Base-by-base conservation (phyloP, 2,797 vertebrate genomes). In the Rhynchotus rufescens region DNA sequence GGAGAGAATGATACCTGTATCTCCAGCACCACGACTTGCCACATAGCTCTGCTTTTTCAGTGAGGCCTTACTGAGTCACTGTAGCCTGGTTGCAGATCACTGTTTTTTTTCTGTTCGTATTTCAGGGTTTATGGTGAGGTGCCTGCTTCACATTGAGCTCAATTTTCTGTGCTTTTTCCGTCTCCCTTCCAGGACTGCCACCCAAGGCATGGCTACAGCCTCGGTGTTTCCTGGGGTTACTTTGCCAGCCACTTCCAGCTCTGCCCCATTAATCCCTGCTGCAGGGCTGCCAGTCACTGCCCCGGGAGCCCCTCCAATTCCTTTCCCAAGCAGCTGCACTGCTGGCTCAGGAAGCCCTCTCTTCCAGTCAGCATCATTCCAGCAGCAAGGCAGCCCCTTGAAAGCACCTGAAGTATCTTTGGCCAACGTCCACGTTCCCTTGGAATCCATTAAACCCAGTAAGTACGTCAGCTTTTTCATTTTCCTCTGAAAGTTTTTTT, bases 381-480 rank as follows among this genome's bases (percentile, higher is more conserved):
- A 97, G 84, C 96, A 97, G 80, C 98, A 98, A 81, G 95, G 98
- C 91, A 98, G 98, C 92, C 98, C 98, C 30, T n/a, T 92, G 85
- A 98, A 97, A 88, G 97, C 86, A 73, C 94, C 97, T 7, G 98
- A 98, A 38, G 96, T 98, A 78, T 99, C 98, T 61, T 96, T 99
- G 94, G 96, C 98, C 93, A 98, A 97, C 60, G 97, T 99, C 83
- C 98, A 98, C 0, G 98, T 99, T 42, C 98, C 99, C 32, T 93
- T 99, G 97, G 98, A 99, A 62, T 97, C 98, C 42, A 98, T 99
- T 95, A 99, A 98, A 89, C 99, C 99, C 89, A 99, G 99, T 99
- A 97, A 98, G 99, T 98, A 87, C 57, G 73, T 80, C 38, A 17
- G 13, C 19, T 42, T 90, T 88, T 79, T 71, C 34, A 25, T 78